phyloP scores from a whole-genome alignment of 2,797 vertebrate species.

The Heliangelus exortis region DNA sequence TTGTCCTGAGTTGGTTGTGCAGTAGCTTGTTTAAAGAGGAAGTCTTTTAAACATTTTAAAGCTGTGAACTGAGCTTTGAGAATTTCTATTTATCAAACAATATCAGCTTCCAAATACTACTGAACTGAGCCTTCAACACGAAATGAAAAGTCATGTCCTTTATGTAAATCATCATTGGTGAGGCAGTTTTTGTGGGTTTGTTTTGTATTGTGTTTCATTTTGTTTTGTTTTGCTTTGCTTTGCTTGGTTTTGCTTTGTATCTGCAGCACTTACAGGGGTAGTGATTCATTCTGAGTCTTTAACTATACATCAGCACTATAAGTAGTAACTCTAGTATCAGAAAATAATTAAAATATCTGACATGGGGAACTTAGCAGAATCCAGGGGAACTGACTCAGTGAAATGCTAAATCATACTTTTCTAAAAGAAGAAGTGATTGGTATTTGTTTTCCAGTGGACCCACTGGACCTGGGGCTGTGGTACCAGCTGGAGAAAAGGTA shows the following conservation, averaged over 20 bases:
- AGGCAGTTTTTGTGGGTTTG: background rate
- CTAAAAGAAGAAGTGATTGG: background rate
- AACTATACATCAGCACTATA: background rate
- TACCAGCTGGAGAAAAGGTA: background rate
- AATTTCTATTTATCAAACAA: background rate
- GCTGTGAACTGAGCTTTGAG: background rate
- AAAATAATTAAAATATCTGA: background rate
- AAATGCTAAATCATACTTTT: background rate
- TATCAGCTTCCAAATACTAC: background rate
- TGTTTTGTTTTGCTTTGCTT: too few species aligned
- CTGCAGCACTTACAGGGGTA: background rate
- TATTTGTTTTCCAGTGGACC: background rate
- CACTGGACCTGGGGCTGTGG: background rate
- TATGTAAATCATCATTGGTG: background rate
- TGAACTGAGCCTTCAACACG: background rate
- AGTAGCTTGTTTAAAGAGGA: background rate
- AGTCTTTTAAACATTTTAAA: background rate
- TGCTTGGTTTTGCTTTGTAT: background rate
- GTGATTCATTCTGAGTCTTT: background rate
- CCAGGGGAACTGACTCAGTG: rapidly evolving
- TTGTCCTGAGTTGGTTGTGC: background rate
- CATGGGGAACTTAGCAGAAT: background rate
- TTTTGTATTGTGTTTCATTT: too few species aligned
- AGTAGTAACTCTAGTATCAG: background rate
- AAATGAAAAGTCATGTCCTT: background rate